Conservation (phyloP, 2,797 vertebrate genomes). For the Acipenser oxyrinchus region DNA sequence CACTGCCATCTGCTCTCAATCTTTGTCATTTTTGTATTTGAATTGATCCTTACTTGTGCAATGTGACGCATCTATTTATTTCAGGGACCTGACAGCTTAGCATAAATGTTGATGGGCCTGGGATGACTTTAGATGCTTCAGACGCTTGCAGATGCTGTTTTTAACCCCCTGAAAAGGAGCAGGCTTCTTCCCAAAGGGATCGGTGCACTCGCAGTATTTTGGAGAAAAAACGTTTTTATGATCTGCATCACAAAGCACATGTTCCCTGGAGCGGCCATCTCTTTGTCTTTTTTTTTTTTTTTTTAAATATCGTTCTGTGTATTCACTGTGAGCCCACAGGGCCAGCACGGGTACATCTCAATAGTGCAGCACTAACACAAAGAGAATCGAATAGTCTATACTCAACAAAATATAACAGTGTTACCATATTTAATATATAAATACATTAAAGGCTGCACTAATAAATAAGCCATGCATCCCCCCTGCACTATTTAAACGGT, state of each 20-base stretch:
- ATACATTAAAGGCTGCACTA: too few relatives aligned
- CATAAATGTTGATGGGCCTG: too few relatives aligned
- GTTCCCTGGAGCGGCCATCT: not conserved
- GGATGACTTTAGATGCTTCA: not conserved
- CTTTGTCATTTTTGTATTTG: not conserved
- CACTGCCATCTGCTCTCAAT: not conserved
- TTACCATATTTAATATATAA: too few relatives aligned
- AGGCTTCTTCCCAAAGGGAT: not conserved
- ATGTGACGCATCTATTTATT: not conserved
- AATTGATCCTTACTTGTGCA: not conserved
- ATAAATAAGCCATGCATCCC: too few relatives aligned
- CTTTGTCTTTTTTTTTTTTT: not conserved
- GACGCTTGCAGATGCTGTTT: not conserved
- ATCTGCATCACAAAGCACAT: not conserved
- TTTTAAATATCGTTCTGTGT: not conserved
- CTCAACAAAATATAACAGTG: too few relatives aligned
- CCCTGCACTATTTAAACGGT: too few relatives aligned
- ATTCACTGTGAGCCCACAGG: too few relatives aligned
- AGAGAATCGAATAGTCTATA: too few relatives aligned
- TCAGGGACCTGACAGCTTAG: too few relatives aligned
- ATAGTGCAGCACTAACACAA: too few relatives aligned
- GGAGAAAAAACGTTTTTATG: not conserved
- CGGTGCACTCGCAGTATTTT: not conserved
- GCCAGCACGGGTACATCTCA: too few relatives aligned
- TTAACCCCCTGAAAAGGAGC: not conserved